These are phyloP conservation scores for Bufotes viridis DNA, from an alignment of 2,797 vertebrate species.

Conservation along the genomic window DNA sequence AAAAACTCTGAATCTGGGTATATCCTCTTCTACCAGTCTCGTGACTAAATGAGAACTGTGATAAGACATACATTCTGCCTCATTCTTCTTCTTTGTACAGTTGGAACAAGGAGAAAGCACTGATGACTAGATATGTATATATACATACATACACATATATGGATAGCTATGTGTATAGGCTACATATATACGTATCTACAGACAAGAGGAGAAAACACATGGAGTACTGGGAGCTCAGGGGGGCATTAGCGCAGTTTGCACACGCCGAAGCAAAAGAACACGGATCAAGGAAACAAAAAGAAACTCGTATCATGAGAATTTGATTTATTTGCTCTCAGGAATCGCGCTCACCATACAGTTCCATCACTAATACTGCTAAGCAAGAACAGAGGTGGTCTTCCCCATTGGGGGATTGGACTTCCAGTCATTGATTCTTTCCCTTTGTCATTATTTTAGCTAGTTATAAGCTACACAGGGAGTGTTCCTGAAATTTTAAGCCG, in stretches of 20 bases:
- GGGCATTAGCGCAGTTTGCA: conserved; percentile 77
- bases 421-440: conserved; percentile 56
- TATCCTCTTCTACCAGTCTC: conserved; percentile 85
- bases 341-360: conserved; percentile 71
- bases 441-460: conserved; percentile 29
- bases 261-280: conserved; percentile 73
- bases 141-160: conserved; percentile 8
- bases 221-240: conserved; percentile 71
- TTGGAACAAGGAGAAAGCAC: conserved; percentile 72
- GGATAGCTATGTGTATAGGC: conserved; percentile 7
- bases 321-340: conserved; percentile 82
- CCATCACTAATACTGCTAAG: conserved; percentile 65
- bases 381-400: conserved; percentile 71
- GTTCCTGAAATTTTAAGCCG: conserved; percentile 65
- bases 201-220: conserved; percentile 56
- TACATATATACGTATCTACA: conserved; percentile 28
- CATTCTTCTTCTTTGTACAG: conserved; percentile 66
- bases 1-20: conserved; percentile 86
- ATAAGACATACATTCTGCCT: conserved; percentile 69
- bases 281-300: conserved; percentile 66
- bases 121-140: conserved; percentile 65
- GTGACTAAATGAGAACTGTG: conserved; percentile 73
- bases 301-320: conserved; percentile 70
- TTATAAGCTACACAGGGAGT: conserved; percentile 52
- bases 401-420: conserved; percentile 69